Base-by-base conservation (phyloP, 2,888 invertebrate species). In the Eustalomyia histrio region DNA sequence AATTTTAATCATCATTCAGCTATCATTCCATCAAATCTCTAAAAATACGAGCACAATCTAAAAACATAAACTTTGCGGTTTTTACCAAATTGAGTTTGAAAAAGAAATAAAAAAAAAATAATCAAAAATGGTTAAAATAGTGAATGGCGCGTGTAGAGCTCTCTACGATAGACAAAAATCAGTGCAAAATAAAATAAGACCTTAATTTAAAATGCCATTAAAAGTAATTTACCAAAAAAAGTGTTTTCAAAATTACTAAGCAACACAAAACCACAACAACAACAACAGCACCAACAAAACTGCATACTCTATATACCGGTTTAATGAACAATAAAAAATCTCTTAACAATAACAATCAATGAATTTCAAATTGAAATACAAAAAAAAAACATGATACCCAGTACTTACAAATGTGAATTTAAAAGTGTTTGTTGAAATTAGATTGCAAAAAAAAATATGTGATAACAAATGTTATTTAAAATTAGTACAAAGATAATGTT, bases 191-290 rank as follows among this genome's bases (percentile, higher is more conserved):
- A 55, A 9, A 16, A 69, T 17, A 57, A 79, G 50, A 69, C 75
- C 57, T 79, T 79, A 64, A 75, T 75, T 75, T 71, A 55, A 75
- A 75, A 80, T 80, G 75, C 57, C 65, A 80, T 80, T 75, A 75
- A 80, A 80, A 71, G 60, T 71, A 67, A 71, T 75, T 75, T 67
- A 67, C 53, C 47, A 79, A 79, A 78, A 68, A 18, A 57, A 55
- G 12, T 58, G 18, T 47, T 57, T 33, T 18, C 10, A 1, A 50
- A 58, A 58, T 21, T n/a, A 39, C n/a, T 4, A 47, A n/a, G n/a
- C n/a, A 17, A 7, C 8, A 35, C 16, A 35, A 24, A 61, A 29
- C 1, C 14, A 5, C 55, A 60, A 65, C 2, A 65, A 24, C n/a
- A n/a, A n/a, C n/a, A n/a, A n/a, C n/a, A n/a, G n/a, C n/a, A n/a